phyloP scores from a whole-genome alignment of 2,888 invertebrate species.

The Conomelus anceps region DNA sequence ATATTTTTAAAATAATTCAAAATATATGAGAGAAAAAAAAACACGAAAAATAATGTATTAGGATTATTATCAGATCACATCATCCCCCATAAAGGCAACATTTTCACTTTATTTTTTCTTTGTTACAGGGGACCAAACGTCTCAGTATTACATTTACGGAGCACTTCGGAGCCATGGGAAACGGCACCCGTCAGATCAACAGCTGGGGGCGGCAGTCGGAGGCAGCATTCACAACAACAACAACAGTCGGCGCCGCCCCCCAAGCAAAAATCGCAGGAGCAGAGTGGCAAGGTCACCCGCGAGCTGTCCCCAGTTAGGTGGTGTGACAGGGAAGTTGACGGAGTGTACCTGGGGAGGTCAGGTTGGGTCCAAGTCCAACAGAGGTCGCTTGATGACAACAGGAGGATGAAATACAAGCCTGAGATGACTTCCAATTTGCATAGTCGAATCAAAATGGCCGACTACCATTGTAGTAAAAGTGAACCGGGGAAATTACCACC shows the following conservation, averaged over 20 bases:
- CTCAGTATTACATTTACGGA: conserved; percentile 50
- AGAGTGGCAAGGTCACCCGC: conserved; percentile 40
- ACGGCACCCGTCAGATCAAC: conserved; percentile 36
- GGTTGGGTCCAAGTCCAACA: conserved; percentile 52
- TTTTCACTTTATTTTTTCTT: not conserved
- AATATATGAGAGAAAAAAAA: too few species aligned
- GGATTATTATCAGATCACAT: too few species aligned
- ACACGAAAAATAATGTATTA: too few species aligned
- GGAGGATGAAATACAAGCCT: conserved; percentile 31
- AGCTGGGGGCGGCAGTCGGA: conserved; percentile 7
- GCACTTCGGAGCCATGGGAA: conserved; percentile 52
- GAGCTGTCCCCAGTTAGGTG: conserved; percentile 53
- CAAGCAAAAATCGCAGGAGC: not conserved
- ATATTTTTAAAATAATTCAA: too few species aligned
- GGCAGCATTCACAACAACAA: conserved; percentile 15
- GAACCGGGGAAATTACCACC: conserved; percentile 38
- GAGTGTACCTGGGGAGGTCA: conserved; percentile 50
- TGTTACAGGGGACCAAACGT: conserved; percentile 49
- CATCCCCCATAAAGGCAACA: too few species aligned
- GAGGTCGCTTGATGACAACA: conserved; percentile 48
- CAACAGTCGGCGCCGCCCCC: conserved; percentile 7
- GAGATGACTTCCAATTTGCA: not conserved
- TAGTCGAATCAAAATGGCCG: conserved; percentile 44
- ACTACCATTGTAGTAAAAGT: conserved; percentile 47
- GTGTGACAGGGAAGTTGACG: conserved; percentile 54